A percentile compares a stretch with the other conserved stretches of the same genome.
Evolutionary conservation across 2,113 vertebrate species (phyloP).

Genomic region (Bucco capensis): DNA sequence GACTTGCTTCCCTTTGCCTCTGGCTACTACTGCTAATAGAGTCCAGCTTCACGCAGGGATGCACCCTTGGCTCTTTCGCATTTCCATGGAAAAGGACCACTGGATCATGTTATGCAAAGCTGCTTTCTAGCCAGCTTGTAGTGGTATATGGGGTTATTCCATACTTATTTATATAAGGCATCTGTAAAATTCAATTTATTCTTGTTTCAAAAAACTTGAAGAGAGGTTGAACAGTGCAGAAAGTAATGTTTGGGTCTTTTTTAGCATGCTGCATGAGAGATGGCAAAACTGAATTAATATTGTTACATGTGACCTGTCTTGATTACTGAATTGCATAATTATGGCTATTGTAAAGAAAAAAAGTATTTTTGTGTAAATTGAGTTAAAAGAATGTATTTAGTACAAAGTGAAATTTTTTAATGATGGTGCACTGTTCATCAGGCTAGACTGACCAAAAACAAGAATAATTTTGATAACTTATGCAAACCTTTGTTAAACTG

Average conservation of each 20-base stretch:
- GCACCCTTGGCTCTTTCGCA: not conserved
- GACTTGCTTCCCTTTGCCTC: not conserved
- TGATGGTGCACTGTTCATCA: not conserved
- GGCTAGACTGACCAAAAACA: not conserved
- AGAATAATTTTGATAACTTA: not conserved
- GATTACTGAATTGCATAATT: not conserved
- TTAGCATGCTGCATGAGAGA: not conserved
- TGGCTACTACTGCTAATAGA: not conserved
- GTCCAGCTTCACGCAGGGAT: not conserved
- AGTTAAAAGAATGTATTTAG: not conserved
- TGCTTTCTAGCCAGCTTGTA: not conserved
- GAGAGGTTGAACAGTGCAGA: not conserved
- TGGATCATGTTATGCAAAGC: not conserved
- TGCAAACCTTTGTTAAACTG: not conserved
- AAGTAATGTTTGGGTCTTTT: not conserved
- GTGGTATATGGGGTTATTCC: not conserved
- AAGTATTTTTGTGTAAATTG: not conserved
- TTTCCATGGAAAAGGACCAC: not conserved
- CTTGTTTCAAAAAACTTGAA: not conserved
- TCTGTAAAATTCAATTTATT: not conserved
- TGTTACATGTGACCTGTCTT: not conserved
- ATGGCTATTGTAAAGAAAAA: not conserved
- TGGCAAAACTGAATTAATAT: not conserved
- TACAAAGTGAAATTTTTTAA: not conserved
- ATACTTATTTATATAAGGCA: not conserved